Base-by-base conservation (phyloP, 2,797 vertebrate species). In the Cygnus olor region DNA sequence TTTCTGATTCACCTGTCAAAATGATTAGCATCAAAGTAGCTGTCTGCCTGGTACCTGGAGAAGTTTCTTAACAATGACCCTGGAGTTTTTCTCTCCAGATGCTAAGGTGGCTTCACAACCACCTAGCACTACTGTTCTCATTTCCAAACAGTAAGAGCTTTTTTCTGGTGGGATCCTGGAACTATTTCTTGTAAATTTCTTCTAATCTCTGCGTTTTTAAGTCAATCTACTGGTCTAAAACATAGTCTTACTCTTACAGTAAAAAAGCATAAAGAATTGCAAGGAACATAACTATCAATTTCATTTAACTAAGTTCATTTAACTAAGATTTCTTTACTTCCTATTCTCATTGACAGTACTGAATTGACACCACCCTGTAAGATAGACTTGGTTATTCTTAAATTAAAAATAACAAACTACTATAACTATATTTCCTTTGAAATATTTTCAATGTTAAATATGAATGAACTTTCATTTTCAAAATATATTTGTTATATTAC, bases 11-110 rank as follows among this genome's bases (percentile, higher is more conserved):
- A 45, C 16, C 25, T 34, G 14, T 22, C 45, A 80, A 10, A 85
- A 10, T 13, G 22, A 69, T 14, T 1, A 42, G 7, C 20, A 65
- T 0, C 19, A 7, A 32, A 19, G 11, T 40, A 71, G 12, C 9
- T 45, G 10, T 27, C n/a, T 24, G 14, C 1, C 1, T 25, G 32
- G 14, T 16, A 13, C 28, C 17, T 53, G 47, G 10, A 68, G 5
- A 64, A 2, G 1, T 71, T 80, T 25, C 10, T 4, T 32, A 42
- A 44, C 24, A 27, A 7, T 2, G 4, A 54, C 0, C 17, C 0
- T 1, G 34, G 6, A 58, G 11, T 80, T 40, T 71, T 9, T 19
- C 74, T 53, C 69, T 60, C 1, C 0, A 17, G 28, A 38, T 0
- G 0, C 34, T 19, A 40, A 8, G 34, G n/a, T 3, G n/a, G 13